Conservation (phyloP, 2,888 invertebrate genomes). For the Caenorhabditis imperialis region DNA sequence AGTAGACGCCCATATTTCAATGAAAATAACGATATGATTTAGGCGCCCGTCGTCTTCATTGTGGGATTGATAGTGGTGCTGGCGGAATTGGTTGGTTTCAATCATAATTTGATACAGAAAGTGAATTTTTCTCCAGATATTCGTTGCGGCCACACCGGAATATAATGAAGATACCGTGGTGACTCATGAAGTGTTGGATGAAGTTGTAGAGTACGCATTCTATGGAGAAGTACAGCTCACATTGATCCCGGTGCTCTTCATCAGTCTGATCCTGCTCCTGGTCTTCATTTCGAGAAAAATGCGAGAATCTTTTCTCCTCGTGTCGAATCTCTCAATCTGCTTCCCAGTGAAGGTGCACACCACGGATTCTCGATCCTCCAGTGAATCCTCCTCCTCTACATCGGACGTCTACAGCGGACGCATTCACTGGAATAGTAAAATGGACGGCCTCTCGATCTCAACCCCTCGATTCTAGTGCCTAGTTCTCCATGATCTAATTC, state of each 20-base stretch:
- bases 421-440: conserved; percentile 49
- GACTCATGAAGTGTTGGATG: conserved; percentile 34
- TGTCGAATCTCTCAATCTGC: conserved; percentile 43
- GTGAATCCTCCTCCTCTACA: conserved; percentile 35
- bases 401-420: conserved; percentile 33
- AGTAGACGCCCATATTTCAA: not conserved
- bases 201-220: conserved; percentile 42
- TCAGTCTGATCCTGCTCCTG: conserved; percentile 15
- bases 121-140: conserved; percentile 20
- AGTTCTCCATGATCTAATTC: not conserved
- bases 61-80: conserved; percentile 31
- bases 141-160: conserved; percentile 24
- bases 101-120: not conserved
- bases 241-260: conserved; percentile 39
- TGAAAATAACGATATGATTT: conserved; percentile 14
- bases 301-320: conserved; percentile 36
- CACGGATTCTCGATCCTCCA: conserved; percentile 44
- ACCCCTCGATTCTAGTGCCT: not conserved
- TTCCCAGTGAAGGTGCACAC: conserved; percentile 36
- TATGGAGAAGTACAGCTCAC: conserved; percentile 48
- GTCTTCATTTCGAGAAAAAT: conserved; percentile 18
- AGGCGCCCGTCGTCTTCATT: conserved; percentile 41
- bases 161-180: conserved; percentile 45
- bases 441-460: conserved; percentile 40
- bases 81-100: conserved; percentile 38